These are phyloP conservation scores for Gobio gobio DNA, from an alignment of 2,113 vertebrate genomes.

Conservation along the genomic window DNA sequence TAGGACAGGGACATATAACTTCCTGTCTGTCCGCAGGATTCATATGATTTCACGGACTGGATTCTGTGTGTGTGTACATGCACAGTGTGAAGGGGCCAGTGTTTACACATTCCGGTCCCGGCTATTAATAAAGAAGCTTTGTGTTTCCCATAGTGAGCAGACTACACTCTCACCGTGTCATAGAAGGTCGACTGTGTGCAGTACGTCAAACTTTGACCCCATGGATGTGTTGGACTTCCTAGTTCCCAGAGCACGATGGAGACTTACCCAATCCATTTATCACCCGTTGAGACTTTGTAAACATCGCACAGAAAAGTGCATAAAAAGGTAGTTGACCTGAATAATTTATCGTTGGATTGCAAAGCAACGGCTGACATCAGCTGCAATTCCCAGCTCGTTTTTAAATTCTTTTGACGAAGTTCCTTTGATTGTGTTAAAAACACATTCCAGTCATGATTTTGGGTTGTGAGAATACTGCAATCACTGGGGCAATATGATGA, in stretches of 20 bases:
- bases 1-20: background rate
- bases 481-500: conserved; percentile 51
- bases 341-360: conserved; percentile 6
- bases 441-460: conserved; percentile 38
- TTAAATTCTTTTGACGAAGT: conserved; percentile 7
- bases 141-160: conserved; percentile 47
- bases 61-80: background rate
- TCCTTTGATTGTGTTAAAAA: conserved; percentile 46
- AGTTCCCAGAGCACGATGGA: conserved; percentile 45
- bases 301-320: conserved; percentile 13
- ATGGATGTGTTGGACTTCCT: conserved; percentile 50
- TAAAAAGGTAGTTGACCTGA: conserved; percentile 30
- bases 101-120: conserved; percentile 52
- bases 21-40: background rate
- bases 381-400: conserved; percentile 20
- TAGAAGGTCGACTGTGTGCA: conserved; percentile 1
- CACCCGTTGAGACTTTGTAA: conserved; percentile 13
- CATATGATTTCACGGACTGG: background rate
- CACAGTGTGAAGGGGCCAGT: conserved; percentile 29
- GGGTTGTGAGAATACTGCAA: conserved; percentile 47
- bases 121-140: conserved; percentile 58
- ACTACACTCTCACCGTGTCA: conserved; percentile 43
- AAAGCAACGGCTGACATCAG: conserved; percentile 5
- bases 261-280: conserved; percentile 47
- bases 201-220: conserved; percentile 46